Percentiles rank a stretch among this genome's conserved stretches.
Conservation (phyloP, 2,888 invertebrate genomes). For the Ametastegia equiseti region DNA sequence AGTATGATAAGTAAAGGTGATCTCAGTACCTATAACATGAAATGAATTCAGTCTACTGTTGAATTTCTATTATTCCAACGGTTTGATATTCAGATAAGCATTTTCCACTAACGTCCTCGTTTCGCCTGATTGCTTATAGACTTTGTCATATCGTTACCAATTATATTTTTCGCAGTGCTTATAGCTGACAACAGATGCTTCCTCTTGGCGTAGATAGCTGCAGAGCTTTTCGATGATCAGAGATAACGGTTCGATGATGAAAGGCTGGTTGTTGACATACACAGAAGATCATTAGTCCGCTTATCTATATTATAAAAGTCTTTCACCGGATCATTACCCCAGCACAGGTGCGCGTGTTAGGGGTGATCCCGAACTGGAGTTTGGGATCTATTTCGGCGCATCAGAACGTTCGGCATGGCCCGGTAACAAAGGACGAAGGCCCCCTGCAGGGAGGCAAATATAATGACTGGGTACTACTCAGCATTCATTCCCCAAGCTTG, state of each 20-base stretch:
- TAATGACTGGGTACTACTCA: slow-evolving; percentile 28
- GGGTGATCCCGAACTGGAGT: slow-evolving; percentile 20
- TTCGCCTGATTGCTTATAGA: not conserved
- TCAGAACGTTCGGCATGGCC: slow-evolving; percentile 5
- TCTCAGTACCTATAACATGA: no score
- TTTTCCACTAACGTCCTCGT: no score
- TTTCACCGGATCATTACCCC: slow-evolving; percentile 29
- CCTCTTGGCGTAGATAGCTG: not conserved
- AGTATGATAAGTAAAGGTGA: no score
- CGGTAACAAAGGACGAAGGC: slow-evolving; percentile 13
- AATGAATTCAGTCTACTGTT: no score
- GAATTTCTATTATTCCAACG: no score
- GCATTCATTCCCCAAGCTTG: slow-evolving; percentile 21
- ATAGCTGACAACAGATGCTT: not conserved
- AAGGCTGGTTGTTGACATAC: not conserved
- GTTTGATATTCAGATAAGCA: no score
- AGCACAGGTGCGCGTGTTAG: slow-evolving; percentile 26
- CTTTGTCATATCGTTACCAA: not conserved
- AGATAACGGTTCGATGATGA: slow-evolving; percentile 7
- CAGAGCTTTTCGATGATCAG: not conserved
- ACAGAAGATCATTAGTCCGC: slow-evolving; percentile 44
- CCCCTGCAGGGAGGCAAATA: not conserved
- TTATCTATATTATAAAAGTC: slow-evolving; percentile 39
- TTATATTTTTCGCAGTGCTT: not conserved
- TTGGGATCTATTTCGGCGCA: slow-evolving; percentile 19